These are phyloP conservation scores for Aricia agestis DNA, from an alignment of 1,140 invertebrate genomes.

Conservation along the genomic window DNA sequence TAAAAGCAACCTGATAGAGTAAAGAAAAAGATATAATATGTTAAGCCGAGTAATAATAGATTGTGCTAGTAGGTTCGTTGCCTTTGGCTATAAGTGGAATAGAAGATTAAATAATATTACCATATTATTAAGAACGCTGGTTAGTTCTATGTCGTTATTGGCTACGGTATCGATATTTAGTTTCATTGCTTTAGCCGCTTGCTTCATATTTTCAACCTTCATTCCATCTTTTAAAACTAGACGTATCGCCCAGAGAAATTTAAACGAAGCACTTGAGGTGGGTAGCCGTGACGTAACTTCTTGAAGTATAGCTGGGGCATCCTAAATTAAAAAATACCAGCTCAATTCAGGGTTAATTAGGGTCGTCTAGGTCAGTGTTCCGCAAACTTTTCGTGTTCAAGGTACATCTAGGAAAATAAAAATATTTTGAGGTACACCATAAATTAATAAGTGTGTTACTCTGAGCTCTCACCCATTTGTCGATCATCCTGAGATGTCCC, in stretches of 20 bases:
- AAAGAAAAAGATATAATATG: too few relatives aligned
- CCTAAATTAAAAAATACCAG: conserved; percentile 30
- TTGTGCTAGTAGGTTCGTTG: too few relatives aligned
- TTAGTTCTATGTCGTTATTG: conserved; percentile 33
- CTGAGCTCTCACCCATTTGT: too few relatives aligned
- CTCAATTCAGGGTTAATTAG: background rate
- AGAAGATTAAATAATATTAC: conserved; percentile 29
- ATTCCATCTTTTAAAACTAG: conserved; percentile 23
- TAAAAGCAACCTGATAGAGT: too few relatives aligned
- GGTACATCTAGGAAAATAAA: too few relatives aligned
- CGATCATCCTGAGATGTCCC: too few relatives aligned
- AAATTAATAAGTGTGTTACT: too few relatives aligned
- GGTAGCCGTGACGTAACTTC: conserved; percentile 41
- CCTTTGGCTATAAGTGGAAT: too few relatives aligned
- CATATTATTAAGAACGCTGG: conserved; percentile 39
- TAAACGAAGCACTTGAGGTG: conserved; percentile 34
- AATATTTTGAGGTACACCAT: too few relatives aligned
- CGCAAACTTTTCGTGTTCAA: too few relatives aligned
- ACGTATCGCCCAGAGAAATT: conserved; percentile 43
- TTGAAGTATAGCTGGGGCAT: conserved; percentile 39
- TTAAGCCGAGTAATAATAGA: too few relatives aligned
- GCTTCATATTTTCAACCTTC: conserved; percentile 28
- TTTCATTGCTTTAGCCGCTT: conserved; percentile 26
- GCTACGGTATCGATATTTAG: conserved; percentile 39
- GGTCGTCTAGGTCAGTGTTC: background rate